phyloP scores from a whole-genome alignment of 2,888 invertebrate genomes.

The Anaspis maculata region DNA sequence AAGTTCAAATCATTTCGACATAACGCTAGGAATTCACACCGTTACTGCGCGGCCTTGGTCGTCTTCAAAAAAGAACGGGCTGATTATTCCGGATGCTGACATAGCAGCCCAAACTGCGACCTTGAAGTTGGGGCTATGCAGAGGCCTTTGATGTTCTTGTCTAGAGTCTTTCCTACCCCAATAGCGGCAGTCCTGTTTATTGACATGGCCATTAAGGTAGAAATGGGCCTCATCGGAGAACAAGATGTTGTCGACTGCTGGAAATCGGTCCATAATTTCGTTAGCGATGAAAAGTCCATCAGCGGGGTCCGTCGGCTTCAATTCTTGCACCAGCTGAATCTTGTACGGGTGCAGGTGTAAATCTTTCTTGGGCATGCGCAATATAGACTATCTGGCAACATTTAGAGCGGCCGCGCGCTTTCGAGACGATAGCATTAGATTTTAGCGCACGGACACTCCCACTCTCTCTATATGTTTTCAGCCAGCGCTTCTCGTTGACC shows the following conservation, averaged over 20 bases:
- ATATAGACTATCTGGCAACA: too few relatives aligned
- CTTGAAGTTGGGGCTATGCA: too few relatives aligned
- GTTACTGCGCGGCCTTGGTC: too few relatives aligned
- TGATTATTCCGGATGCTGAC: too few relatives aligned
- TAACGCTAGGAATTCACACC: too few relatives aligned
- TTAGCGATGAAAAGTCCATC: conserved; percentile 4
- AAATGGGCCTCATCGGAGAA: conserved; percentile 11
- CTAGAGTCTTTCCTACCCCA: conserved; percentile 13
- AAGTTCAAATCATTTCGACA: too few relatives aligned
- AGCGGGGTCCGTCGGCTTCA: conserved; percentile 7
- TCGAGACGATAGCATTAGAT: neutral
- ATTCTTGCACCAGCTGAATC: conserved; percentile 9
- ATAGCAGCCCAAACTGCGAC: too few relatives aligned
- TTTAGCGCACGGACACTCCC: neutral
- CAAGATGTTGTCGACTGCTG: conserved; percentile 2
- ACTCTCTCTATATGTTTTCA: too few relatives aligned
- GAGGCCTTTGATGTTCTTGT: conserved; percentile 12
- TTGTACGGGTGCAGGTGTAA: conserved; percentile 10
- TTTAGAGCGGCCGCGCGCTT: neutral
- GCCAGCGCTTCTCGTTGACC: too few relatives aligned
- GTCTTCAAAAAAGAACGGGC: too few relatives aligned
- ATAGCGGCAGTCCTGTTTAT: conserved; percentile 15
- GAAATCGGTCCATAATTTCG: conserved; percentile 7
- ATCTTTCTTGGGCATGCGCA: too few relatives aligned
- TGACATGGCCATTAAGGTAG: conserved; percentile 6